Conservation (phyloP, 2,888 invertebrate species). For the Trissoscelio sp. region DNA sequence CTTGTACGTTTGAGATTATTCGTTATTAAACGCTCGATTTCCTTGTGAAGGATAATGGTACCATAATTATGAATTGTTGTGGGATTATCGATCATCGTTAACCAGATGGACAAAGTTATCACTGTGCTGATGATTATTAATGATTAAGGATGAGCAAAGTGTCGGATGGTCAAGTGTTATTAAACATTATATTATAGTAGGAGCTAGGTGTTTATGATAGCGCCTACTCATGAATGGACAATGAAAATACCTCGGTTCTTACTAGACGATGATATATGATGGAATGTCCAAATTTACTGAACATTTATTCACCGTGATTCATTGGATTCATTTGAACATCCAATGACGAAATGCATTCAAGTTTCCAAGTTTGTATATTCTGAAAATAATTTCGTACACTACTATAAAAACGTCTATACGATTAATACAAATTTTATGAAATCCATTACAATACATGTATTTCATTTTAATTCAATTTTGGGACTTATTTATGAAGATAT, state of each 20-base stretch:
- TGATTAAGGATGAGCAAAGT: neutral
- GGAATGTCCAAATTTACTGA: conserved; percentile 28
- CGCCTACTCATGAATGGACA: conserved; percentile 4
- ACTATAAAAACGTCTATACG: too few species aligned
- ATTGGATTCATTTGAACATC: too few species aligned
- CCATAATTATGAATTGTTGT: conserved; percentile 5
- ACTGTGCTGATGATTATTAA: neutral
- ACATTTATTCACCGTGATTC: conserved; percentile 27
- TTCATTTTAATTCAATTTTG: too few species aligned
- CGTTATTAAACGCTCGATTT: conserved; percentile 9
- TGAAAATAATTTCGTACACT: too few species aligned
- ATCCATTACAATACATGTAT: too few species aligned
- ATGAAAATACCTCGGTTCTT: conserved; percentile 10
- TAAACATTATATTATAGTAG: conserved; percentile 1
- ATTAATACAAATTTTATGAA: too few species aligned
- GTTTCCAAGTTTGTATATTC: too few species aligned
- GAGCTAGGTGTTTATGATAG: neutral
- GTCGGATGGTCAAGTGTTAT: conserved; percentile 9
- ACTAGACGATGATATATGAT: conserved; percentile 6
- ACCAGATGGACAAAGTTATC: neutral
- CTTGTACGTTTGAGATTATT: conserved; percentile 1
- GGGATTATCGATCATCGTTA: conserved; percentile 13
- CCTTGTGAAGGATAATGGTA: too few species aligned
- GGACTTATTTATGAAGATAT: too few species aligned
- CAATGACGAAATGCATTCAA: too few species aligned